Percentiles rank a stretch among this genome's conserved stretches.
These are phyloP conservation scores for Brachypteracias leptosomus DNA, from an alignment of 2,113 vertebrate genomes.

Conservation along the genomic window DNA sequence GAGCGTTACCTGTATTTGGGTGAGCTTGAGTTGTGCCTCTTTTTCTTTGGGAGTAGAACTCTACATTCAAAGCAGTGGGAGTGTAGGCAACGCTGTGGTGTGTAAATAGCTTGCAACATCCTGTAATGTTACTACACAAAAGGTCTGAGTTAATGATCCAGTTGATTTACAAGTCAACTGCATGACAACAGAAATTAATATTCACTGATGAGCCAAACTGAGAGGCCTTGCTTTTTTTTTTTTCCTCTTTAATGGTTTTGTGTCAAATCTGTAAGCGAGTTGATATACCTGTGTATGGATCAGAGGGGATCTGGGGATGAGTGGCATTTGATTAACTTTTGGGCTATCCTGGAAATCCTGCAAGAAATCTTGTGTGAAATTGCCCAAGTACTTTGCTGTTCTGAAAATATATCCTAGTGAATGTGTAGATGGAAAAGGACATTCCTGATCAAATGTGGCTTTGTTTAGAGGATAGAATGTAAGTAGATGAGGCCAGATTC, in stretches of 20 bases:
- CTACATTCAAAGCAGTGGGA: not conserved
- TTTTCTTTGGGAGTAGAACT: not conserved
- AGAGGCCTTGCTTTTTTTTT: not conserved
- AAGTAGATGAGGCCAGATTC: not conserved
- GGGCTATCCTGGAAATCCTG: not conserved
- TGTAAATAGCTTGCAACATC: not conserved
- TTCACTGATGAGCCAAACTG: slow-evolving; percentile 31
- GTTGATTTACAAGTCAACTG: slow-evolving; percentile 52
- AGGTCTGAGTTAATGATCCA: slow-evolving; percentile 59
- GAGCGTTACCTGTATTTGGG: not conserved
- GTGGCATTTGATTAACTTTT: not conserved
- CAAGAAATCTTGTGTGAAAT: not conserved
- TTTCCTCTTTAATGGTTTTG: not conserved
- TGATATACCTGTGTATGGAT: not conserved
- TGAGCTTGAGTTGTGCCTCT: not conserved
- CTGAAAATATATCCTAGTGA: not conserved
- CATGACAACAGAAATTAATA: slow-evolving; percentile 49
- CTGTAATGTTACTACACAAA: not conserved
- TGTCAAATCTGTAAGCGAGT: not conserved
- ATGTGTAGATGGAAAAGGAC: not conserved
- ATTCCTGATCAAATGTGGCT: not conserved
- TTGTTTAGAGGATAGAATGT: not conserved
- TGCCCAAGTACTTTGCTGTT: not conserved
- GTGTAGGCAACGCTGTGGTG: not conserved
- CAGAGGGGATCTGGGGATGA: not conserved